Percentiles rank a stretch among this genome's conserved stretches.
These are phyloP conservation scores for Caenorhabditis macrosperma DNA, from an alignment of 2,888 invertebrate species.

Conservation along the genomic window DNA sequence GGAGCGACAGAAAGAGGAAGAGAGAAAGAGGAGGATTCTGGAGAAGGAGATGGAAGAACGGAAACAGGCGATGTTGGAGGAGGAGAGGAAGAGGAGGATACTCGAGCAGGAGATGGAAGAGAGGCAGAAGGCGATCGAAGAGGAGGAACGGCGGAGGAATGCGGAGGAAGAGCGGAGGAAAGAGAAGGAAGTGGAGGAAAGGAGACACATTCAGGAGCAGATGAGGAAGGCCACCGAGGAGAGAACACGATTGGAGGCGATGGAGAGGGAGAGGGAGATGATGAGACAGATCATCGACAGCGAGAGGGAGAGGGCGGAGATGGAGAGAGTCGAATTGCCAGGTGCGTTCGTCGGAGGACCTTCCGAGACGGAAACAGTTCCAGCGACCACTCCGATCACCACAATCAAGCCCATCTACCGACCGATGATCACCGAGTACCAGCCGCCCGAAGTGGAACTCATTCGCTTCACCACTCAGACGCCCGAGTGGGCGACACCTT, in stretches of 20 bases:
- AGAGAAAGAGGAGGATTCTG: slow-evolving; percentile 14
- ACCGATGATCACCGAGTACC: slow-evolving; percentile 40
- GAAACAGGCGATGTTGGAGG: slow-evolving; percentile 14
- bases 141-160: slow-evolving; percentile 41
- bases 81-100: slow-evolving; percentile 29
- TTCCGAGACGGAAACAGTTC: too few relatives aligned
- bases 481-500: slow-evolving; percentile 54
- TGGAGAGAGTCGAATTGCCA: not conserved
- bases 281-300: slow-evolving; percentile 44
- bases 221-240: slow-evolving; percentile 39
- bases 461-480: slow-evolving; percentile 58
- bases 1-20: slow-evolving; percentile 32
- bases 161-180: slow-evolving; percentile 30
- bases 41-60: slow-evolving; percentile 28
- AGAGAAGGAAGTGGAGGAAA: slow-evolving; percentile 31
- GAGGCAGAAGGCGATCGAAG: slow-evolving; percentile 22
- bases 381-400: slow-evolving; percentile 35
- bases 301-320: slow-evolving; percentile 10
- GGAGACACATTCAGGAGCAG: slow-evolving; percentile 29
- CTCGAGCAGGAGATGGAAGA: slow-evolving; percentile 47
- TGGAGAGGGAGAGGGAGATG: slow-evolving; percentile 50
- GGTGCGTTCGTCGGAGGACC: not conserved
- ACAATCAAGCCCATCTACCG: slow-evolving; percentile 51
- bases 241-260: slow-evolving; percentile 21
- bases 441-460: slow-evolving; percentile 53